These are phyloP conservation scores for Antigone vipio DNA, from an alignment of 2,113 vertebrate genomes.

Conservation along the genomic window DNA sequence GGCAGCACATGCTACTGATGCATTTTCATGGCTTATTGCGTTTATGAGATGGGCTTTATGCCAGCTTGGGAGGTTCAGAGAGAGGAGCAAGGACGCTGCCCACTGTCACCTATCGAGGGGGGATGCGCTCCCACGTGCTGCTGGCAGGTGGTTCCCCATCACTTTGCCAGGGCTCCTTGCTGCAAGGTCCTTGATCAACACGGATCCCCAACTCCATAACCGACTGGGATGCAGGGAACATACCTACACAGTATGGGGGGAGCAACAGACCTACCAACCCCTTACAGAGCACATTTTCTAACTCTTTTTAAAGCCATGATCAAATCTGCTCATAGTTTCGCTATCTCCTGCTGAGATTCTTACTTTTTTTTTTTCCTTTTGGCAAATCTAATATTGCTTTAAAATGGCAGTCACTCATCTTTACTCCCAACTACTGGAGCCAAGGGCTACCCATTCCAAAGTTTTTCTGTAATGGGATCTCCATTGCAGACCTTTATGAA, in stretches of 20 bases:
- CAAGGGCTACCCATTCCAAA: not conserved
- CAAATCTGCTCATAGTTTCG: not conserved
- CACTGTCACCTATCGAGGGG: fast-evolving
- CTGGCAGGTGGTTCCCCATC: not conserved
- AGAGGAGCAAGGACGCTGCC: not conserved
- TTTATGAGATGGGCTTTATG: not conserved
- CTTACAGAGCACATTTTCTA: not conserved
- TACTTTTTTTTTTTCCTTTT: not conserved
- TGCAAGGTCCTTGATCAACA: not conserved
- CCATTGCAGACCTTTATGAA: not conserved
- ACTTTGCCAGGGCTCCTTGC: not conserved
- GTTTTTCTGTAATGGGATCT: not conserved
- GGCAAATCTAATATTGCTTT: not conserved
- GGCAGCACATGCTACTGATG: not conserved
- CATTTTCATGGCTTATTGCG: not conserved
- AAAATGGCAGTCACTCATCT: not conserved
- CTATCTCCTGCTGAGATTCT: not conserved
- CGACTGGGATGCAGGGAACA: not conserved
- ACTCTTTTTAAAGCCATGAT: not conserved
- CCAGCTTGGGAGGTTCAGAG: not conserved
- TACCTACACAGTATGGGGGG: not conserved
- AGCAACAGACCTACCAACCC: not conserved
- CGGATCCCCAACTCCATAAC: fast-evolving
- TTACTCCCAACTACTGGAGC: not conserved
- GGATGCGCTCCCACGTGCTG: fast-evolving